These are phyloP conservation scores for Coenonympha arcania DNA, from an alignment of 2,888 invertebrate genomes.

Conservation along the genomic window DNA sequence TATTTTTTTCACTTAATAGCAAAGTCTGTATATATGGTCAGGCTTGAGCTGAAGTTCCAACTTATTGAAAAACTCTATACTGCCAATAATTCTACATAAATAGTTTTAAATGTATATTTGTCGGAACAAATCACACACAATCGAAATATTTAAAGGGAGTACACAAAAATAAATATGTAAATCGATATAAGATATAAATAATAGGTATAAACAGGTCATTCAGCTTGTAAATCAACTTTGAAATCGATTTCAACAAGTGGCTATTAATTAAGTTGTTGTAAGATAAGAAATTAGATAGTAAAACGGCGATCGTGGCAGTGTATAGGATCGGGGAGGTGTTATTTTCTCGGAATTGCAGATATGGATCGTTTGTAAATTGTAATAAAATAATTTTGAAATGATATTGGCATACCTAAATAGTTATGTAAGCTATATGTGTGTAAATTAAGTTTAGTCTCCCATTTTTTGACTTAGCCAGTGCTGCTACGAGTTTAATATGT, in stretches of 20 bases:
- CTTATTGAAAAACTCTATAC: no score
- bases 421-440: no score
- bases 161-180: slow-evolving; percentile 52
- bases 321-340: slow-evolving; percentile 17
- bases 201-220: slow-evolving; percentile 69
- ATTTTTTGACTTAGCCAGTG: no score
- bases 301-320: slow-evolving; percentile 52
- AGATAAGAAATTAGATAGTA: slow-evolving; percentile 71
- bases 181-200: slow-evolving; percentile 53
- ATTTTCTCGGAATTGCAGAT: slow-evolving; percentile 21
- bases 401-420: background rate
- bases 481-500: no score
- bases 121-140: slow-evolving; percentile 43
- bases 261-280: slow-evolving; percentile 74
- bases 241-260: slow-evolving; percentile 74
- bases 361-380: slow-evolving; percentile 2
- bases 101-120: slow-evolving; percentile 30
- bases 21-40: no score
- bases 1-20: no score
- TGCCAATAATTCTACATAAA: no score
- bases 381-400: background rate
- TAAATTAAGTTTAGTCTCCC: no score
- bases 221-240: slow-evolving; percentile 69
- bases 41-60: no score
- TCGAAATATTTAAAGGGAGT: slow-evolving; percentile 37